A percentile compares a stretch with the other conserved stretches of the same genome.
These are phyloP conservation scores for Diloba caeruleocephala DNA, from an alignment of 2,888 invertebrate species.

Conservation along the genomic window DNA sequence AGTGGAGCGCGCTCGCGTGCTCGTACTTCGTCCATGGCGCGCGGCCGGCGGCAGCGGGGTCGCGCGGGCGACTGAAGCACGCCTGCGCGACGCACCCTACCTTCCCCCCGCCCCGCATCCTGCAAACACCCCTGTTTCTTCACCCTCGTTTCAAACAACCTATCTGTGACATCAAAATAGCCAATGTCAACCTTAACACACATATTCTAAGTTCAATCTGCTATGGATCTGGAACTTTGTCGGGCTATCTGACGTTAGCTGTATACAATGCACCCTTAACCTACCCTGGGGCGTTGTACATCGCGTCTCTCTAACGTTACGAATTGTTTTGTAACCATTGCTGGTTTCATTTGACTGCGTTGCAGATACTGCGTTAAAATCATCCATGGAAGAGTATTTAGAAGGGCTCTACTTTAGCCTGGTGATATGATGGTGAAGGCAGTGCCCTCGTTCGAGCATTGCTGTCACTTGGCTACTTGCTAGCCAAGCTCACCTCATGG, in stretches of 20 bases:
- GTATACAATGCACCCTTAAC: conserved; percentile 86
- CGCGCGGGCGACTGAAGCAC: conserved; percentile 89
- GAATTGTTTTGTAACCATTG: conserved; percentile 56
- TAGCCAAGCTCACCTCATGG: conserved; percentile 66
- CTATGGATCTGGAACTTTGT: conserved; percentile 45
- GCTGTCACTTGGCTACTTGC: conserved; percentile 75
- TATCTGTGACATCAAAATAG: conserved; percentile 56
- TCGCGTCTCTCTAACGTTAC: conserved; percentile 41
- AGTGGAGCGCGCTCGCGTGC: conserved; percentile 84
- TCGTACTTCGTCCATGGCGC: conserved; percentile 85
- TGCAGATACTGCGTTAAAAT: background rate
- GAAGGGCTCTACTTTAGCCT: conserved; percentile 19
- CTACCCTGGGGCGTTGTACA: conserved; percentile 72
- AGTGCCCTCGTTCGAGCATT: conserved; percentile 76
- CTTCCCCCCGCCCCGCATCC: conserved; percentile 76
- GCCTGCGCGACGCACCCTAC: conserved; percentile 87
- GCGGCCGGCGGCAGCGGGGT: conserved; percentile 89
- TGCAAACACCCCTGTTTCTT: conserved; percentile 84
- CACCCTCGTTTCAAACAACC: conserved; percentile 68
- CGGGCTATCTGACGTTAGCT: conserved; percentile 70
- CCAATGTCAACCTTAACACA: conserved; percentile 45
- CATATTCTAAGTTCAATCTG: conserved; percentile 32
- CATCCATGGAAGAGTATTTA: conserved; percentile 16
- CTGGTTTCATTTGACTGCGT: conserved; percentile 38
- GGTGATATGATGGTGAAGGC: conserved; percentile 52